Evolutionary conservation across 2,797 vertebrate genomes (phyloP).

Genomic region (Adelosebastes latens): DNA sequence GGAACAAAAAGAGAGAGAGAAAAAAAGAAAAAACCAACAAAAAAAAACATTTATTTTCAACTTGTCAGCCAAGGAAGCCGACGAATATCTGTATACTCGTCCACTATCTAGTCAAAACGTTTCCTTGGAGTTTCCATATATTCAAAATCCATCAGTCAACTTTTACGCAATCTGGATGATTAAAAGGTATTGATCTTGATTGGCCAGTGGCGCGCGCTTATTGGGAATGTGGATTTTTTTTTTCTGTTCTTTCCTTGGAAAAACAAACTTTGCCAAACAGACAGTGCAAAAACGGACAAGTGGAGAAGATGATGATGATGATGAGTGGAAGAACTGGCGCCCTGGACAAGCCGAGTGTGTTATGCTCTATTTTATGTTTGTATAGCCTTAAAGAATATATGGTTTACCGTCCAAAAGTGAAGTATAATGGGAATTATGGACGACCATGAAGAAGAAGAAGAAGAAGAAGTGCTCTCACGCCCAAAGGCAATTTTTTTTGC

Average conservation of each 20-base stretch:
- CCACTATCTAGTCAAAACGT: constrained; percentile 89
- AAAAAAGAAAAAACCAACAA: constrained; percentile 53
- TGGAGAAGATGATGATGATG: constrained; percentile 71
- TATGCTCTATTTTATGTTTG: constrained; percentile 93
- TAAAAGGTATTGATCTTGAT: constrained; percentile 85
- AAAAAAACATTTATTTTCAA: constrained; percentile 81
- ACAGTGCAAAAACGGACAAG: constrained; percentile 73
- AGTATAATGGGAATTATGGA: constrained; percentile 87
- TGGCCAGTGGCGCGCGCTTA: constrained; percentile 80
- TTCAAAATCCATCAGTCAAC: constrained; percentile 87
- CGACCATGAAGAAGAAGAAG: constrained; percentile 67
- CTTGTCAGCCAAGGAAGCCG: constrained; percentile 86
- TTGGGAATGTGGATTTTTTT: constrained; percentile 89
- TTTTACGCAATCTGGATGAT: constrained; percentile 88
- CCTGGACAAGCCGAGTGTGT: constrained; percentile 81
- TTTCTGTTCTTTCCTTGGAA: constrained; percentile 83
- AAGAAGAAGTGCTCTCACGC: constrained; percentile 94
- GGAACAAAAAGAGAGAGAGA: constrained; percentile 62
- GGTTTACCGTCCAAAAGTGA: constrained; percentile 86
- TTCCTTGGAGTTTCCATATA: constrained; percentile 89
- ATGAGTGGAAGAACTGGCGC: constrained; percentile 77
- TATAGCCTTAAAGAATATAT: constrained; percentile 92
- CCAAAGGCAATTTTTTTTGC: constrained; percentile 94
- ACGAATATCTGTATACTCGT: constrained; percentile 84
- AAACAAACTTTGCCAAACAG: constrained; percentile 84